These are phyloP conservation scores for Hyposoter dolosus DNA, from an alignment of 2,888 invertebrate genomes.

Conservation along the genomic window DNA sequence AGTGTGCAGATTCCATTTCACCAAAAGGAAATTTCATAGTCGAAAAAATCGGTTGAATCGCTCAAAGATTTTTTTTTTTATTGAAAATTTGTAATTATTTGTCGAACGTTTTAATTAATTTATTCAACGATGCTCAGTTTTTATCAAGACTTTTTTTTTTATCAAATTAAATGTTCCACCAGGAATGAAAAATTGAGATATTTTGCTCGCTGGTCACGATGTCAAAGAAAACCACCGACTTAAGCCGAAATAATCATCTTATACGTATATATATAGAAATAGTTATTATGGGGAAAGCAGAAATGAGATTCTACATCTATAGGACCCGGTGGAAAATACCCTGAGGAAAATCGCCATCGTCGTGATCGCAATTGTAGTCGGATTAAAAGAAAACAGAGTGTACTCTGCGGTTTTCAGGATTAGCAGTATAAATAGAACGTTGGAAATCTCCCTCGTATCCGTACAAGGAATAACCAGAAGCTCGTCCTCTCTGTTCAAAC, in stretches of 20 bases:
- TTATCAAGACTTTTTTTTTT: background rate
- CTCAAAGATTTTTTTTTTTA: background rate
- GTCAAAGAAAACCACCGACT: constrained; percentile 1
- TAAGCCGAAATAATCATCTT: background rate
- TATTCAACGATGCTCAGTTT: background rate
- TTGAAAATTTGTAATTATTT: background rate
- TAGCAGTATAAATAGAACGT: constrained; percentile 47
- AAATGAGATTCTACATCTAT: constrained; percentile 17
- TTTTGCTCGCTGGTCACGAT: background rate
- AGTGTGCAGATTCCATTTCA: background rate
- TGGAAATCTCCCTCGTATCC: constrained; percentile 17
- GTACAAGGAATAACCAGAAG: constrained; percentile 48
- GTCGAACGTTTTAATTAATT: background rate
- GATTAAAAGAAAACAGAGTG: constrained; percentile 65
- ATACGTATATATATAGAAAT: background rate
- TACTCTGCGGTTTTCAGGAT: constrained; percentile 53
- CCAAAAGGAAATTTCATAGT: background rate
- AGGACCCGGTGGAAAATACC: constrained; percentile 30
- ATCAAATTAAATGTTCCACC: background rate
- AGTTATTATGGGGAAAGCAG: background rate
- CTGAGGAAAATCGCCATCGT: constrained; percentile 20
- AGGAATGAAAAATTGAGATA: background rate
- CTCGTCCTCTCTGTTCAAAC: constrained; percentile 48
- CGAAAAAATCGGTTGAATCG: background rate
- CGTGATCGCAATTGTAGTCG: constrained; percentile 33